Conservation (phyloP, 2,797 vertebrate genomes). For the Oreortyx pictus region DNA sequence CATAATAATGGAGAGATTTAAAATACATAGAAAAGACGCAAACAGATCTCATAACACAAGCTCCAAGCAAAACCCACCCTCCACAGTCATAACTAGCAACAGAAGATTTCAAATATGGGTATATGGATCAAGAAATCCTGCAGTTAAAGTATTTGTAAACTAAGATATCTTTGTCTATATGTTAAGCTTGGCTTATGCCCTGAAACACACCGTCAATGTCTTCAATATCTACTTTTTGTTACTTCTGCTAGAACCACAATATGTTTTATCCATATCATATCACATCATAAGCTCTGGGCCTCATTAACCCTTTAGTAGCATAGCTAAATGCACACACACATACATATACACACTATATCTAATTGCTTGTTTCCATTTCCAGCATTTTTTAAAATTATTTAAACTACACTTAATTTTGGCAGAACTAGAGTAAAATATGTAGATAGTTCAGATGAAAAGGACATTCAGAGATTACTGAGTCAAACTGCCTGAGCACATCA, state of each 20-base stretch:
- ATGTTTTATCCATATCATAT: not conserved
- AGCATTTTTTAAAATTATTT: not conserved
- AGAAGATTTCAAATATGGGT: not conserved
- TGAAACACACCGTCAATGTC: not conserved
- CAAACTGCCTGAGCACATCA: not conserved
- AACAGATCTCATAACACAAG: not conserved
- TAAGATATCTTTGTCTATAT: not conserved
- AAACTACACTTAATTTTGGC: not conserved
- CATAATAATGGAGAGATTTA: not conserved
- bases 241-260: not conserved
- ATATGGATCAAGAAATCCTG: not conserved
- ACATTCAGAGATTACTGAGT: not conserved
- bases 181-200: not conserved
- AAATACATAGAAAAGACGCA: not conserved
- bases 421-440: not conserved
- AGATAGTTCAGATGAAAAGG: not conserved
- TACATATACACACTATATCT: not conserved
- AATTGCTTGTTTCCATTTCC: not conserved
- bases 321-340: not conserved
- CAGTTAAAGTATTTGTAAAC: not conserved
- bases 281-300: not conserved
- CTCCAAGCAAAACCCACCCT: fast-evolving
- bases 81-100: not conserved
- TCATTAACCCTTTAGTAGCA: not conserved
- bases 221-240: not conserved